Base-by-base conservation (phyloP, 2,113 vertebrate species). In the Paracanthobrama guichenoti region DNA sequence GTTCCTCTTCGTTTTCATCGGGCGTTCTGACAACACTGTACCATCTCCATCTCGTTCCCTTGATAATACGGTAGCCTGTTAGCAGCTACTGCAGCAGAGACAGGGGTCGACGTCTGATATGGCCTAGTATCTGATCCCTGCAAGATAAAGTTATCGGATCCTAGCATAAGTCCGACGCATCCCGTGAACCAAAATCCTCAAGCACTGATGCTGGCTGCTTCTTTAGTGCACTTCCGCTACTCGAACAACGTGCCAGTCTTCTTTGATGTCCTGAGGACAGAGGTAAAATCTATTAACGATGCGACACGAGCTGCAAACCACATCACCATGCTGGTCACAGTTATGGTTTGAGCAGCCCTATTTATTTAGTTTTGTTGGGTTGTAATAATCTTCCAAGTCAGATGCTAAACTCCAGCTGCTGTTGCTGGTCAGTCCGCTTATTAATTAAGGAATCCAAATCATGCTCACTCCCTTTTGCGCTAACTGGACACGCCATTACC, bases 401-500 rank as follows among this genome's bases (percentile, higher is more conserved):
- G 13, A 75, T 42, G 28, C 10, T n/a, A 78, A 42, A 16, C 22
- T 59, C 31, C 20, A 60, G 10, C 1, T 91, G 91, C 97, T 96
- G 89, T 94, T 93, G 93, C 96, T 94, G 66, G 94, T 44, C 26
- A 67, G 60, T 76, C 44, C 60, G 46, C 26, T 44, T 94, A 95
- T 95, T 96, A 94, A 98, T 98, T 90, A 98, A 90, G 48, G 11
- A 71, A 44, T 71, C 67, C 22, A 71, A n/a, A 35, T 22, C 20
- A 97, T 96, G 93, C 97, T 97, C 91, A 97, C 96, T 91, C 91
- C 95, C 96, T 92, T 95, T 94, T 81, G 96, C 95, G 93, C 95
- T 96, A 95, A 96, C 96, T 87, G 96, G 96, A 95, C 96, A 97
- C 96, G 97, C 97, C 97, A 98, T 98, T 95, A 95, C 94, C 92